Percentiles rank a stretch among this genome's conserved stretches.
Evolutionary conservation across 2,113 vertebrate species (phyloP).

Genomic region (Triplophysa dalaica): DNA sequence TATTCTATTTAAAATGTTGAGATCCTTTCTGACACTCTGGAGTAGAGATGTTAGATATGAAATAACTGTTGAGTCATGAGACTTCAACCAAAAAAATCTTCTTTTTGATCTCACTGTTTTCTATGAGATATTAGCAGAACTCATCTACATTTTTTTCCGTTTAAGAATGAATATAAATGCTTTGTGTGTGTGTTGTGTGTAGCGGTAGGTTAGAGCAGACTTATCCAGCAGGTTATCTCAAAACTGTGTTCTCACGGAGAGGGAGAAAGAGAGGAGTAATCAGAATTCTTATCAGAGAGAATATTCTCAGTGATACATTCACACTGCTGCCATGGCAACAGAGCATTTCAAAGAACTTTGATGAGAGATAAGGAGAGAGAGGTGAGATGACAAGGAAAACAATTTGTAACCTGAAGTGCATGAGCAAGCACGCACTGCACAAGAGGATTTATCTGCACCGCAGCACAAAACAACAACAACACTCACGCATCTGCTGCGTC

Average conservation of each 20-base stretch:
- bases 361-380: constrained; percentile 72
- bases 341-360: constrained; percentile 75
- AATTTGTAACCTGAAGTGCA: constrained; percentile 71
- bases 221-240: constrained; percentile 32
- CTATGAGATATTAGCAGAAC: no score
- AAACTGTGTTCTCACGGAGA: constrained; percentile 33
- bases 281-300: constrained; percentile 63
- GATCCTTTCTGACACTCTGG: no score
- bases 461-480: constrained; percentile 1
- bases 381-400: constrained; percentile 69
- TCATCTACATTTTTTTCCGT: no score
- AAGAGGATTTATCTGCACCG: background rate
- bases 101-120: no score
- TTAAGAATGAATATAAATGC: no score
- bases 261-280: constrained; percentile 54
- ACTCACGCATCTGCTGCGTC: constrained; percentile 10
- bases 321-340: constrained; percentile 79
- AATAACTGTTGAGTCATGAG: no score
- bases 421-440: constrained; percentile 43
- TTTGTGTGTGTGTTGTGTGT: background rate
- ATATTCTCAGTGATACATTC: constrained; percentile 67
- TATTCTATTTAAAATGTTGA: no score
- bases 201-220: background rate
- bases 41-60: no score
- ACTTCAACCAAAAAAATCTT: no score